phyloP scores from a whole-genome alignment of 2,888 invertebrate species.

The Magallana nippona region DNA sequence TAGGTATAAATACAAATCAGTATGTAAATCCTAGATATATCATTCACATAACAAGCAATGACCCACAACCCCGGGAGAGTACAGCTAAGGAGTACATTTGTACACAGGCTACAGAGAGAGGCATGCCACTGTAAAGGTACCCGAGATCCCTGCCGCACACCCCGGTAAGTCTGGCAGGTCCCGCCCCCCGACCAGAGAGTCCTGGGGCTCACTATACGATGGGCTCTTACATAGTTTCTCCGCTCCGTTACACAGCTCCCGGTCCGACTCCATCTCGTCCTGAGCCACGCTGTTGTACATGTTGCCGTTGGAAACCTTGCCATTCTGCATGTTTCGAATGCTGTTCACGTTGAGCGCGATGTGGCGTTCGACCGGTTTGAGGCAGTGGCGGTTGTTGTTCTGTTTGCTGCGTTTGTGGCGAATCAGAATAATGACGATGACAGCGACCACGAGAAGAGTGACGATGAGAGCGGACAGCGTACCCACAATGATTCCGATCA shows the following conservation, averaged over 20 bases:
- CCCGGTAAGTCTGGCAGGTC: constrained; percentile 77
- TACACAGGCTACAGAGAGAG: constrained; percentile 9
- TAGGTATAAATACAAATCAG: not conserved
- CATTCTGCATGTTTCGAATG: constrained; percentile 67
- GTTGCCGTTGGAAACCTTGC: constrained; percentile 78
- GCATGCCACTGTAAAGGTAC: constrained; percentile 24
- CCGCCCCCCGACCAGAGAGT: constrained; percentile 73
- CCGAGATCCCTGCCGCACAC: constrained; percentile 51
- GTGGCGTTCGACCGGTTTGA: constrained; percentile 72
- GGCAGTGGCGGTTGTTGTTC: constrained; percentile 71
- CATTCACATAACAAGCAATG: constrained; percentile 15
- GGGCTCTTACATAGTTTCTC: constrained; percentile 64
- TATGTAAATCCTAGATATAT: constrained; percentile 8
- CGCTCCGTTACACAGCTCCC: constrained; percentile 64
- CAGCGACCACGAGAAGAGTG: constrained; percentile 86
- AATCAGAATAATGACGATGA: constrained; percentile 86
- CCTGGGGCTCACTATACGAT: constrained; percentile 70
- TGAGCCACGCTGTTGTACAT: constrained; percentile 80
- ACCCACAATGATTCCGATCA: constrained; percentile 74
- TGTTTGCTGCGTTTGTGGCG: constrained; percentile 72
- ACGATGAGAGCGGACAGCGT: constrained; percentile 85
- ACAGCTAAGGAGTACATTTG: not conserved
- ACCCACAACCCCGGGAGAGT: not conserved
- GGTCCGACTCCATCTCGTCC: constrained; percentile 78
- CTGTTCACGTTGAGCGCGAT: constrained; percentile 87